Evolutionary conservation across 2,797 vertebrate genomes (phyloP).

Genomic region (Lateolabrax maculatus): DNA sequence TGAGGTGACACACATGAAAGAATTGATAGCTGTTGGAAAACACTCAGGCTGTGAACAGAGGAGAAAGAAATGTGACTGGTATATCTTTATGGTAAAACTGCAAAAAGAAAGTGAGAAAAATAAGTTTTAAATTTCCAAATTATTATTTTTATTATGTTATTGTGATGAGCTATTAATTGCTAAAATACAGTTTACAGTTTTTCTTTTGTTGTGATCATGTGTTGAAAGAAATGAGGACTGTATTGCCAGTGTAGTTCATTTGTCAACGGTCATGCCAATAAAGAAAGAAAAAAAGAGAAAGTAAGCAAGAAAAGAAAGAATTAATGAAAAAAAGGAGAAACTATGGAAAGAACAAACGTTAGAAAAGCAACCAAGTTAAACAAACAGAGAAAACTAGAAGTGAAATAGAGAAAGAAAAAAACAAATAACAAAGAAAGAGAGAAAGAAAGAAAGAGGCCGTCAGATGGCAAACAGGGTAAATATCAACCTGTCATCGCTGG

Average conservation of each 20-base stretch:
- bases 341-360: too few species aligned
- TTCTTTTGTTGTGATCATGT: not conserved
- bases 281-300: not conserved
- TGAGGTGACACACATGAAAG: conserved; percentile 37
- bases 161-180: not conserved
- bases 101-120: not conserved
- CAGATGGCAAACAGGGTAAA: conserved; percentile 8
- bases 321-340: too few species aligned
- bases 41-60: not conserved
- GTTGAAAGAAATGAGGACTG: not conserved
- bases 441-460: not conserved
- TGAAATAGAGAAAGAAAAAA: not conserved
- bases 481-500: conserved; percentile 30
- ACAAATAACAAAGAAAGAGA: not conserved
- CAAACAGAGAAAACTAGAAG: not conserved
- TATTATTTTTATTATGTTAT: not conserved
- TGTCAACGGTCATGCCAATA: too few species aligned
- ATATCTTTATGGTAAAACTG: not conserved
- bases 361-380: too few species aligned
- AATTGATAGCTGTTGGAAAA: conserved; percentile 32
- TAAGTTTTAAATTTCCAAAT: not conserved
- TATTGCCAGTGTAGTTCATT: not conserved
- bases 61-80: not conserved
- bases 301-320: not conserved
- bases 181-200: not conserved